Base-by-base conservation (phyloP, 2,888 invertebrate species). In the Metalampra italica region DNA sequence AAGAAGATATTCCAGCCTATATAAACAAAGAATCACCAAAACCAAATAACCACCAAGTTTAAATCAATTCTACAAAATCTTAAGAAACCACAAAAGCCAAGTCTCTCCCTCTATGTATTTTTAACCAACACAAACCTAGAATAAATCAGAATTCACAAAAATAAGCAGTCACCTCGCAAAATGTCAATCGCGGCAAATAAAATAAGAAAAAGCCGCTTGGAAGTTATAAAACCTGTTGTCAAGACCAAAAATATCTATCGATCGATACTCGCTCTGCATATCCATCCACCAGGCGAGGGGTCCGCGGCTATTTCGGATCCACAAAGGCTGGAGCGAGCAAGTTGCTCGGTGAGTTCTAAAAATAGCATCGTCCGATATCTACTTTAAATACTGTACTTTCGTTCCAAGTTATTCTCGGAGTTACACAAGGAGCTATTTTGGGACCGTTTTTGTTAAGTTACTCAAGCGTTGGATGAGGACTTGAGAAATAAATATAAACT, bases 241-340 rank as follows among this genome's bases (percentile, higher is more conserved):
- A 41, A 51, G 40, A 54, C 62, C 60, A 55, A 67, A 64, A 64
- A 67, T 63, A 68, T 43, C 44, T 47, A 44, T 52, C 52, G 59
- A 42, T 47, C 62, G 58, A 63, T 68, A 58, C 56, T 62, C 57
- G n/a, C n/a, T 5, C 5, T 22, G 52, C 34, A 34, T 34, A 7
- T 37, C 46, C 60, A 62, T 59, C 66, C 64, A 64, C 59, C 60
- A 63, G 66, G 34, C 55, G 60, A 60, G 62, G 70, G 68, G 71
- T 62, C 62, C 59, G 59, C 62, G 68, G 71, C 67, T 84, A 82
- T 83, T 84, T 81, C 62, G 60, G 62, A 66, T 59, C 66, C 74
- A 82, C 81, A 80, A 80, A 82, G 83, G 78, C 73, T 71, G 45
- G 67, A 71, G 75, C 76, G 66, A 71, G 75, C 75, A 72, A 80